Percentiles rank a stretch among this genome's conserved stretches.
Evolutionary conservation across 2,888 invertebrate genomes (phyloP).

Genomic region (Acanthosepion pharaonis): DNA sequence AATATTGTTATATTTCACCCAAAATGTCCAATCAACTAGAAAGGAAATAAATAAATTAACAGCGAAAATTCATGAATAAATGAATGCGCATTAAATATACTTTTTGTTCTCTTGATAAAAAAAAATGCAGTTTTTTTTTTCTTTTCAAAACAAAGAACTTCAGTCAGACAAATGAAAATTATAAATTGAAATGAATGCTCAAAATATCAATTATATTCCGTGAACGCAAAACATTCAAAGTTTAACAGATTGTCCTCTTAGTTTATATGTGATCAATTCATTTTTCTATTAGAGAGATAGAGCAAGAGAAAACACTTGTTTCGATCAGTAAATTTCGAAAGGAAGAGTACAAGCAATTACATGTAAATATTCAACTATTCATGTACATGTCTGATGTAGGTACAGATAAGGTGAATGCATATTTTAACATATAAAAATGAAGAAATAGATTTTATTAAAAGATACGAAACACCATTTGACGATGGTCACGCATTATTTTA

Average conservation of each 20-base stretch:
- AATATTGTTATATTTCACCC: neutral
- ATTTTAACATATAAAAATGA: too few species aligned
- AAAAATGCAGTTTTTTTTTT: neutral
- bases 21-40: neutral
- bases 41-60: neutral
- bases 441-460: too few species aligned
- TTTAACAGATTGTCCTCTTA: neutral
- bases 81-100: neutral
- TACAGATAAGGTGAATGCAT: too few species aligned
- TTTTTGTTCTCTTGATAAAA: conserved; percentile 3
- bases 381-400: too few species aligned
- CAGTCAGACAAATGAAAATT: neutral
- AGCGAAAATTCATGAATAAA: neutral
- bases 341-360: too few species aligned
- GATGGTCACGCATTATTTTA: too few species aligned
- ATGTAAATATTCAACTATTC: too few species aligned
- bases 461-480: too few species aligned
- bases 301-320: too few species aligned
- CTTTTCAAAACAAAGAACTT: neutral
- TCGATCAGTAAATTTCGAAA: too few species aligned
- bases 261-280: neutral
- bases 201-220: neutral
- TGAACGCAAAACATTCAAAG: neutral
- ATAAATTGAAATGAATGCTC: neutral
- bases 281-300: neutral